Base-by-base conservation (phyloP, 2,888 invertebrate genomes). In the Noctua janthe region DNA sequence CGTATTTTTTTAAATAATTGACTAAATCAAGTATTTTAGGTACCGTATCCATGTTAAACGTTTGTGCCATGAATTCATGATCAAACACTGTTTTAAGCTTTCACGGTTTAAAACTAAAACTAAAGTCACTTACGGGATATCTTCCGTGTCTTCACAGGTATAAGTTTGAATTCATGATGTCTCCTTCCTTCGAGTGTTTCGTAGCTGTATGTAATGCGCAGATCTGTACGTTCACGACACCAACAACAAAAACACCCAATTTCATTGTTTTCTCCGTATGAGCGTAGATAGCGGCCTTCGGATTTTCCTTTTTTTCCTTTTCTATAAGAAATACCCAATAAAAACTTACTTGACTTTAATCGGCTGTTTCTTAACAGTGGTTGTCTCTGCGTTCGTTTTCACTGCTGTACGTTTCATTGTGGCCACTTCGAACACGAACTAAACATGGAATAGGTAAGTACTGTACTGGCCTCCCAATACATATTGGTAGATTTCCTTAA, bases 341-440 rank as follows among this genome's bases (percentile, higher is more conserved):
- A 0, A 62, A 43, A 74, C 86, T 84, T 71, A 84, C 84, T 72
- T 86, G 56, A 71, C 39, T 56, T 82, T 71, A 56, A 56, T 69
- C 17, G 74, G 64, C 29, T 71, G 62, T 71, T 78, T 83, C 47
- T 70, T 71, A 62, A 47, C 62, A 62, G 39, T 29, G 29, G 49
- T n/a, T 35, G 56, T 43, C 6, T 49, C 47, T 43, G 39, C 5
- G 15, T 54, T 83, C 8, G 51, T 56, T 64, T 67, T 82, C 20
- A 7, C 71, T 29, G 72, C 17, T 62, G 77, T n/a, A 13, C 69
- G 56, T 70, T 82, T 85, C 76, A 82, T 82, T n/a, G n/a, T 71
- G 59, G 56, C 54, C 56, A 64, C 59, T 73, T 35, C n/a, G 13
- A 56, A 35, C 73, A 67, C 39, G 1, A 49, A 62, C 49, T 17